Evolutionary conservation across 2,888 invertebrate genomes (phyloP), one percentile per base, ranked within the genome.

Genomic region (Zeuzera pyrina): DNA sequence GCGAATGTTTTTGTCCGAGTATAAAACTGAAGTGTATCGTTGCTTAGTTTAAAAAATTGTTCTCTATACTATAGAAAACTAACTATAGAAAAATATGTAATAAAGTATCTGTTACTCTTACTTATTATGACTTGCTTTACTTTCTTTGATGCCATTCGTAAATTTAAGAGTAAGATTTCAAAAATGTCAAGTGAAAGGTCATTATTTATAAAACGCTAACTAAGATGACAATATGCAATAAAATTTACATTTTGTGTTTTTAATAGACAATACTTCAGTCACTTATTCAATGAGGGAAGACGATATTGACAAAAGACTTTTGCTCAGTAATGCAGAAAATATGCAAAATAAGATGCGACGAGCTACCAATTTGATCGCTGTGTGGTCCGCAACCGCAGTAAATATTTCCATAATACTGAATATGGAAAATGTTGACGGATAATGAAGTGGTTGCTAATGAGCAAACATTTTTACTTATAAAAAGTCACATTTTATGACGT

Each of bases 221-320:
- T n/a, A n/a, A n/a, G n/a, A n/a, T 15, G 22, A 34, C 28, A 24
- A 27, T 21, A 28, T 26, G 14, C 23, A 23, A 30, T 29, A 22
- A 23, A 31, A 28, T 30, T 32, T 29, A 27, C 38, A 34, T 38
- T 69, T 57, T 52, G 57, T 57, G 53, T 56, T 60, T 61, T 62
- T 56, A 57, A 49, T 46, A 52, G 47, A 52, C 45, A 47, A 48
- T 45, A 42, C 34, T 38, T 42, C 44, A 46, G 61, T 64, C 62
- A 65, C 65, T 66, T 66, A 58, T 50, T 49, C 64, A 67, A 67
- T 68, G 66, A 61, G 61, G 47, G 49, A 45, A 64, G 65, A 63
- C 72, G 71, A 76, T 76, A 77, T 79, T 79, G 77, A 77, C 76
- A 73, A 77, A 73, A 69, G 67, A 64, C 63, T 65, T 57, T 63